These are phyloP conservation scores for Notiomystis cincta DNA, from an alignment of 2,113 vertebrate species.

Conservation along the genomic window DNA sequence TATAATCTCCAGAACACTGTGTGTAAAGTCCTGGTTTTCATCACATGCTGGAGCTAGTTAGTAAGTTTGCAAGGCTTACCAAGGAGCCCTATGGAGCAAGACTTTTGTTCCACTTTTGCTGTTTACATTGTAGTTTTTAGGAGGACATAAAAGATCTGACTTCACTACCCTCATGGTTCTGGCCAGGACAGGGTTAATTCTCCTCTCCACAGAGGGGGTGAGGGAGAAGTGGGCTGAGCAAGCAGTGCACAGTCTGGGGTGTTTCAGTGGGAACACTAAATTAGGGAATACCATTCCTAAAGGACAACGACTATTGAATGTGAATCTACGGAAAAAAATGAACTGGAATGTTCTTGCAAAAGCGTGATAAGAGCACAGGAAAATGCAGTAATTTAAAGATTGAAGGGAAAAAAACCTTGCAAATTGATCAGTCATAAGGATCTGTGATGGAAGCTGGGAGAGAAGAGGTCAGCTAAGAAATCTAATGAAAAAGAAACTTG, in stretches of 20 bases:
- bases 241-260: rapidly evolving
- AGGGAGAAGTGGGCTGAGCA: not conserved
- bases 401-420: not conserved
- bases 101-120: not conserved
- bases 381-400: not conserved
- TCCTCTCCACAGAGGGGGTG: rapidly evolving
- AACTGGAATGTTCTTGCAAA: not conserved
- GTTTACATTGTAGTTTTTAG: not conserved
- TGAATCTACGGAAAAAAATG: not conserved
- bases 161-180: not conserved
- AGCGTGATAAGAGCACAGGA: not conserved
- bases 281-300: too few species aligned
- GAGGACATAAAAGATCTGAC: not conserved
- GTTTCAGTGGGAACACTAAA: not conserved
- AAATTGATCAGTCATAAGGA: not conserved
- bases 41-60: not conserved
- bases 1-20: not conserved
- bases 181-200: not conserved
- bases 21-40: not conserved
- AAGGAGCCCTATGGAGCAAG: not conserved
- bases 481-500: not conserved
- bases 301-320: not conserved
- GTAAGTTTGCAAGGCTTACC: not conserved
- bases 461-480: not conserved
- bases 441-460: not conserved